phyloP scores from a whole-genome alignment of 2,797 vertebrate species.

The Acanthopagrus latus region DNA sequence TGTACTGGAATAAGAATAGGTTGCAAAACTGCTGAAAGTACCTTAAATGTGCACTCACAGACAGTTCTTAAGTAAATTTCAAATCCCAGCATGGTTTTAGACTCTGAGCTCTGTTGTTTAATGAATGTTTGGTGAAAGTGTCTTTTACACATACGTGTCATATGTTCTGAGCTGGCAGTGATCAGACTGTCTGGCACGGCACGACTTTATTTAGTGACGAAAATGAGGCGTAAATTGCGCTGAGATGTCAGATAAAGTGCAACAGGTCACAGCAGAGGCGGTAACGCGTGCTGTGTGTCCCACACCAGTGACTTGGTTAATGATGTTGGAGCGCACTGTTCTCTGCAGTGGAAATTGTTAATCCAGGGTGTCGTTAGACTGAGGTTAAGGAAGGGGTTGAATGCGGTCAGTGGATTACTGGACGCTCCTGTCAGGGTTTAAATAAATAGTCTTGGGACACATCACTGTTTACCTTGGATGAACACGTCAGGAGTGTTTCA shows the following conservation, averaged over 20 bases:
- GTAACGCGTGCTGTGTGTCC: background rate
- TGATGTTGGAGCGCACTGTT: background rate
- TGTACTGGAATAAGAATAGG: too few relatives aligned
- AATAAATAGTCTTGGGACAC: slow-evolving; percentile 57
- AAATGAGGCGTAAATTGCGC: background rate
- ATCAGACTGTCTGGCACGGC: slow-evolving; percentile 12
- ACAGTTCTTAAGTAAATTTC: too few relatives aligned
- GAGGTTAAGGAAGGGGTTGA: slow-evolving; percentile 51
- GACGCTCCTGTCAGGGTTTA: slow-evolving; percentile 59
- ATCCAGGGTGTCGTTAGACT: slow-evolving; percentile 50
- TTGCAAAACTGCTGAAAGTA: too few relatives aligned
- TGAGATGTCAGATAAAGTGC: background rate
- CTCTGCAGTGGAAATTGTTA: slow-evolving; percentile 34
- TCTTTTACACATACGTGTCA: slow-evolving; percentile 19
- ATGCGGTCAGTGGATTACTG: slow-evolving; percentile 56
- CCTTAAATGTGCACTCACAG: too few relatives aligned
- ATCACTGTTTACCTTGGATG: slow-evolving; percentile 71
- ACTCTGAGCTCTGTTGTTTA: background rate
- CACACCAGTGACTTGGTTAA: background rate
- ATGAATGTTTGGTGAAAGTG: background rate
- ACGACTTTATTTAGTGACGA: background rate
- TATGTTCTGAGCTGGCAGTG: slow-evolving; percentile 11
- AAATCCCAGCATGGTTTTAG: too few relatives aligned
- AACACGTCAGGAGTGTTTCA: slow-evolving; percentile 47
- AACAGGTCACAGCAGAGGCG: background rate